Evolutionary conservation across 2,113 vertebrate genomes (phyloP).

Genomic region (Dicerorhinus sumatrensis): DNA sequence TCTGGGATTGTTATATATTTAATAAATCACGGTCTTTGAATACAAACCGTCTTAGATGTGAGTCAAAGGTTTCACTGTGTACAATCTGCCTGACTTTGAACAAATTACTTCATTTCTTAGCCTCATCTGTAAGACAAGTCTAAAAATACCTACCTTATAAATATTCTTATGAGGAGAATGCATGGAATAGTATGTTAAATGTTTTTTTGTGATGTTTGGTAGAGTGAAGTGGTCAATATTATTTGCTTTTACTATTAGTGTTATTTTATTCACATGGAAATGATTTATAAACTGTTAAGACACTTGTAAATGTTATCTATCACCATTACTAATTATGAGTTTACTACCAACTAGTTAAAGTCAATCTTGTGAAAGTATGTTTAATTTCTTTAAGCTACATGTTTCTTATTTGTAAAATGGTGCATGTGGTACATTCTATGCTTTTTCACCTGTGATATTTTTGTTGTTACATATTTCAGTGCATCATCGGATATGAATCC

Average conservation of each 20-base stretch:
- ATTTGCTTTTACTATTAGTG: neutral
- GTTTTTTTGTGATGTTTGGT: neutral
- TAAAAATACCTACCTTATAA: too few species aligned
- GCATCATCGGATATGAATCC: rapidly evolving
- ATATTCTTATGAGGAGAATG: too few species aligned
- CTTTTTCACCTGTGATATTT: rapidly evolving
- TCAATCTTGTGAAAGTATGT: rapidly evolving
- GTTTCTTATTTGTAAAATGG: neutral
- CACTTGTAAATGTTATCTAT: too few species aligned
- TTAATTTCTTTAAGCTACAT: neutral
- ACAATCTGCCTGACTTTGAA: neutral
- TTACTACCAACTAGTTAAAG: neutral
- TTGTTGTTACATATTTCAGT: rapidly evolving
- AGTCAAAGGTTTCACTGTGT: neutral
- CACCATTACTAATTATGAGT: neutral
- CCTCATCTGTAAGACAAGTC: neutral
- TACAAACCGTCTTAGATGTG: neutral
- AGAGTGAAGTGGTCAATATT: neutral
- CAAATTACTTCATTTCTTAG: neutral
- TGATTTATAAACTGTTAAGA: too few species aligned
- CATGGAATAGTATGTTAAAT: rapidly evolving
- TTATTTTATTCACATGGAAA: too few species aligned
- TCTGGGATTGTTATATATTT: neutral
- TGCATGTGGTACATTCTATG: rapidly evolving
- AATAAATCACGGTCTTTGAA: neutral